phyloP scores from a whole-genome alignment of 1,140 invertebrate species.

The Hypothenemus hampei region DNA sequence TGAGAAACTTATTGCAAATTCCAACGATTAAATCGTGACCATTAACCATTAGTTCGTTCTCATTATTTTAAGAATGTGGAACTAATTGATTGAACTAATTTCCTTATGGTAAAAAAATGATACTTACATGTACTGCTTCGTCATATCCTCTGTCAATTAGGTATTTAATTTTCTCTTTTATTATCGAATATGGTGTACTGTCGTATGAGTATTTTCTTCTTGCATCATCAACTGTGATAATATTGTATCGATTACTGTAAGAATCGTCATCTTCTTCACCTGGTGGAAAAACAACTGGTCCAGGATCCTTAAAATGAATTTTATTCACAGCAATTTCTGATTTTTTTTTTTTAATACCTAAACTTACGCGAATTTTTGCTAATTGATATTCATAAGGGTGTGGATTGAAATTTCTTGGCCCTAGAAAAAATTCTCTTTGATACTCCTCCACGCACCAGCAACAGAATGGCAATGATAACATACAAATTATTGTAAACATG shows the following conservation, averaged over 20 bases:
- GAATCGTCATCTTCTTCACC: slow-evolving; percentile 4
- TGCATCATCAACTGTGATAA: slow-evolving; percentile 18
- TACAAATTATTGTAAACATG: background rate
- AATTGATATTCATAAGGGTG: slow-evolving; percentile 36
- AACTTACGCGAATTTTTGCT: slow-evolving; percentile 14
- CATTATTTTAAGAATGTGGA: no score
- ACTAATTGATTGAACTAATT: no score
- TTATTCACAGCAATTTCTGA: background rate
- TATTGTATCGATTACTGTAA: slow-evolving; percentile 26
- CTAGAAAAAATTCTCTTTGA: slow-evolving; percentile 35
- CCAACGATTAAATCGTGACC: no score
- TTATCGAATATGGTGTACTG: slow-evolving; percentile 35
- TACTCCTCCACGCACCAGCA: slow-evolving; percentile 32
- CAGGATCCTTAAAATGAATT: slow-evolving; percentile 9
- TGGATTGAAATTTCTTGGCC: slow-evolving; percentile 40
- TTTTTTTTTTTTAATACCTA: background rate
- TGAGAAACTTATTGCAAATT: no score
- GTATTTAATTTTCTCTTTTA: slow-evolving; percentile 34
- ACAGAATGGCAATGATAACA: background rate
- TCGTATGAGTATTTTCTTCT: slow-evolving; percentile 29
- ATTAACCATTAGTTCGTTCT: no score
- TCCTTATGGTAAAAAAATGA: background rate
- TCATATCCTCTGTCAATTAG: slow-evolving; percentile 5
- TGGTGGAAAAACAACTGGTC: slow-evolving; percentile 1
- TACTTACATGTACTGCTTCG: background rate